phyloP scores from a whole-genome alignment of 2,113 vertebrate species.

The Syngnathus typhle region DNA sequence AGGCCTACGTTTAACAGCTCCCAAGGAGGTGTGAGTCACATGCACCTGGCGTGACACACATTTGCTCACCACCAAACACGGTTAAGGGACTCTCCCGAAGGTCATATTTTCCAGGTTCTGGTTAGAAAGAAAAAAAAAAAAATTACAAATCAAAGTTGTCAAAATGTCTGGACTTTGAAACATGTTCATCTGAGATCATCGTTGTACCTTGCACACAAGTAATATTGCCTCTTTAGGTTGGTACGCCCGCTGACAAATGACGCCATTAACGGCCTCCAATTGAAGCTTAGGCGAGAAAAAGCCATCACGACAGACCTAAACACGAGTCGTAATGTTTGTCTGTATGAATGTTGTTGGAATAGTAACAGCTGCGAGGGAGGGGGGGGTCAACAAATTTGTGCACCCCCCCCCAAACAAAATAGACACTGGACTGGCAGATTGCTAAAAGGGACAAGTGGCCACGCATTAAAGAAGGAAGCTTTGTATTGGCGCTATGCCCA shows the following conservation, averaged over 20 bases:
- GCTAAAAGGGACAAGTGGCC: not conserved
- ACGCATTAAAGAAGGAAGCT: constrained; percentile 3
- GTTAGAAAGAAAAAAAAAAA: not conserved
- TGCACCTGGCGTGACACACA: not conserved
- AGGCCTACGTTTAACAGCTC: not conserved
- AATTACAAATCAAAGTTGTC: not conserved
- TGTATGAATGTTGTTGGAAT: not conserved
- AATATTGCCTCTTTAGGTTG: not conserved
- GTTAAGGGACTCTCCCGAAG: not conserved
- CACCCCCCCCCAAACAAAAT: not conserved
- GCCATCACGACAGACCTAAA: not conserved
- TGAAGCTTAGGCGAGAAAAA: not conserved
- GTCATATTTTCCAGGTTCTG: not conserved
- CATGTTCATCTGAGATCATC: too few species aligned
- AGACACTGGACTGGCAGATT: not conserved
- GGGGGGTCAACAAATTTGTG: not conserved
- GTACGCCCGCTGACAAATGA: not conserved
- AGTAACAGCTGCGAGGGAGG: not conserved
- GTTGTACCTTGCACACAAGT: not conserved
- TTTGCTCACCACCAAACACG: not conserved
- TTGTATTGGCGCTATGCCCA: not conserved
- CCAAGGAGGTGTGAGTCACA: not conserved
- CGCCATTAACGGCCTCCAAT: not conserved
- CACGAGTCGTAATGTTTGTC: not conserved
- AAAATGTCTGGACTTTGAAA: too few species aligned